Evolutionary conservation across 2,888 invertebrate genomes (phyloP), one percentile per base, ranked within the genome.

Genomic region (Scaptomyza flava): DNA sequence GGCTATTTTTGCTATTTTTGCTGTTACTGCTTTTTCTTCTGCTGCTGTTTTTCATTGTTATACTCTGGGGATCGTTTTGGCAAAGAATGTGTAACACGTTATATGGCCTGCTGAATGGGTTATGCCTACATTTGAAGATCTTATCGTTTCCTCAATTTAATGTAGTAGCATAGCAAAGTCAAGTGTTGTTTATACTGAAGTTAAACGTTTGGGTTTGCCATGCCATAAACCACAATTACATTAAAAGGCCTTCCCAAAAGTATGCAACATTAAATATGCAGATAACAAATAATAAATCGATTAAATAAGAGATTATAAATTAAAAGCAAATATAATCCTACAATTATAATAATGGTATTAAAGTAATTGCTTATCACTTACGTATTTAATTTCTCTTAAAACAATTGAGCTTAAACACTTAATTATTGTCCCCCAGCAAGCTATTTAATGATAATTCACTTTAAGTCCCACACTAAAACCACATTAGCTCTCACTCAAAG

Each of bases 401-500:
- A 27, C 27, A 27, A 27, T 27, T 27, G 6, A 27, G 27, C 6
- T 27, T 27, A 5, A 41, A 30, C 34, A n/a, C n/a, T 52, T 52
- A 5, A 20, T n/a, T 48, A 12, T 9, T 50, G 6, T 17, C 48
- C 8, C 8, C 14, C 9, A 3, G 2, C 30, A 12, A 6, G 9
- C n/a, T 23, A 31, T 12, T 56, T 17, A 6, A 11, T 34, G 12
- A 23, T 47, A 36, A 27, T 38, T 31, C n/a, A 41, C 41, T 17
- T 41, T 1, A 17, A 17, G 17, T 38, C 8, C 14, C 38, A 38
- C 14, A 38, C 14, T 47, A n/a, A 33, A 53, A 48, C 12, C 42
- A 20, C 34, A 73, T 62, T 63, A 63, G 47, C 58, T 62, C 72
- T 34, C 23, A 59, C 52, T 46, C 17, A 17, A 51, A 54, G 74